These are phyloP conservation scores for Mythimna lalbum DNA, from an alignment of 2,888 invertebrate genomes.

Conservation along the genomic window DNA sequence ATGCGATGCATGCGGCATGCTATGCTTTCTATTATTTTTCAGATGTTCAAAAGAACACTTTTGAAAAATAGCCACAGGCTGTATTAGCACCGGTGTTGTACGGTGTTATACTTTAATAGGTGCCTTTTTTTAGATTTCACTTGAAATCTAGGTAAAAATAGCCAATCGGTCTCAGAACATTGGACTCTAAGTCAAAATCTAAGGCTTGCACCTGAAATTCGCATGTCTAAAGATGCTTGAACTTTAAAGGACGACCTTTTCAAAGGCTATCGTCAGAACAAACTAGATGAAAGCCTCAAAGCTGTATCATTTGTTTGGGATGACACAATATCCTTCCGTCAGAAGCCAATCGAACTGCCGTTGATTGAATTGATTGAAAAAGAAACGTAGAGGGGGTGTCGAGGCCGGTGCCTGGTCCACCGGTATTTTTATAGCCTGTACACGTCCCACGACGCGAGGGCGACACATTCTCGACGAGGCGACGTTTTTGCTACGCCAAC, in stretches of 20 bases:
- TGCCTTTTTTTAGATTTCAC: background rate
- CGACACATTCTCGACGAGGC: conserved; percentile 88
- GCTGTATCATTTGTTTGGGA: conserved; percentile 70
- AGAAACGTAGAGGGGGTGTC: conserved; percentile 82
- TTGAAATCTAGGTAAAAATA: background rate
- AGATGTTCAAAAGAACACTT: too few species aligned
- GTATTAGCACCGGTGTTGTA: too few species aligned
- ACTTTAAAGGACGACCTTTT: background rate
- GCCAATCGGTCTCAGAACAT: background rate
- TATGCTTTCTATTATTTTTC: too few species aligned
- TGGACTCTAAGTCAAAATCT: background rate
- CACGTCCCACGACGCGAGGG: conserved; percentile 87
- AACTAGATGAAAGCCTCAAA: conserved; percentile 14
- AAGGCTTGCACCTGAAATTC: background rate
- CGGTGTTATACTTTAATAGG: too few species aligned
- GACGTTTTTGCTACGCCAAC: conserved; percentile 88
- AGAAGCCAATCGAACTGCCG: conserved; percentile 83
- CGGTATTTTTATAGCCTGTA: conserved; percentile 90
- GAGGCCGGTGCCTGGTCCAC: conserved; percentile 75
- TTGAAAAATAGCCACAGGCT: too few species aligned
- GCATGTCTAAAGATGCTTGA: background rate
- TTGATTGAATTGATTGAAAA: conserved; percentile 89
- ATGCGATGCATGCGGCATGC: too few species aligned
- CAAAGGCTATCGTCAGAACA: conserved; percentile 1
- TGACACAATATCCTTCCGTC: conserved; percentile 75